Evolutionary conservation across 2,797 vertebrate species (phyloP).

Genomic region (Chelmon rostratus): DNA sequence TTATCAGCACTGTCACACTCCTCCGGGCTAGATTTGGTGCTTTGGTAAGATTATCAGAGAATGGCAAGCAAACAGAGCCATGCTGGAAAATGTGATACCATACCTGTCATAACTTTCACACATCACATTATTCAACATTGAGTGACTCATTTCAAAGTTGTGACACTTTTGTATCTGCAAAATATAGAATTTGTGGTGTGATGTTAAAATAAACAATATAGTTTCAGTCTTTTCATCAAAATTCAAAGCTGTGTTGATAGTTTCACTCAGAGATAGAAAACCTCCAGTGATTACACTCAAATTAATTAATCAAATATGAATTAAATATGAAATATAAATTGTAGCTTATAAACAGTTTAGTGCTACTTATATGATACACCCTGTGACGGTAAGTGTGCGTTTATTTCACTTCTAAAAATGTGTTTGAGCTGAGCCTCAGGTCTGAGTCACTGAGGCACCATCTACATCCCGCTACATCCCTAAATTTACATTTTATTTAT

Average conservation of each 20-base stretch:
- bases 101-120: background rate
- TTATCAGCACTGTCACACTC: background rate
- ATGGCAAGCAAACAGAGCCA: background rate
- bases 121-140: background rate
- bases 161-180: background rate
- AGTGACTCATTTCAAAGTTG: background rate
- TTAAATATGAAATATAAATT: conserved; percentile 30
- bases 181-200: background rate
- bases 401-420: conserved; percentile 19
- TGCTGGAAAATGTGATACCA: background rate
- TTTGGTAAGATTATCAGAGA: conserved; percentile 2
- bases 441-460: conserved; percentile 8
- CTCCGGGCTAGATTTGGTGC: conserved; percentile 8
- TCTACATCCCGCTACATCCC: conserved; percentile 6
- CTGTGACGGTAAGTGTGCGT: background rate
- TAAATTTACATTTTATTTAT: conserved; percentile 35
- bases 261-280: background rate
- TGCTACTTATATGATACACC: background rate
- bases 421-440: background rate
- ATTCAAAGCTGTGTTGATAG: background rate
- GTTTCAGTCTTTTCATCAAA: background rate
- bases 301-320: conserved; percentile 22
- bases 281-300: background rate
- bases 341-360: conserved; percentile 11
- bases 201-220: background rate